Conservation (phyloP, 2,113 vertebrate species). For the Stigmatopora argus region DNA sequence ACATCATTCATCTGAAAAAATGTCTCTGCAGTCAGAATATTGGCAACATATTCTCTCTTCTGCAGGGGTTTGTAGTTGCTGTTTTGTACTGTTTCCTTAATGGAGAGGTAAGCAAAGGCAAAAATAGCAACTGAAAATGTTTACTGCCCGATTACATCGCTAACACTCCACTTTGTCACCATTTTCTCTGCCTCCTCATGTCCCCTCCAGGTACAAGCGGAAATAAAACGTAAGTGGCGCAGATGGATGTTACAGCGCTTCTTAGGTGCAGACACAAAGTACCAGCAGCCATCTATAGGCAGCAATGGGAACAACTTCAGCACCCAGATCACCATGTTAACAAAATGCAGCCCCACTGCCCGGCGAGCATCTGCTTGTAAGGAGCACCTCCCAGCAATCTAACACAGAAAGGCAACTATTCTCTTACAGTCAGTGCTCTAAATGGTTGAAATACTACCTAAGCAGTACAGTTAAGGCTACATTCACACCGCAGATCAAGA, state of each 20-base stretch:
- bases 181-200: conserved; percentile 28
- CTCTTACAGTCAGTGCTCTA: background rate
- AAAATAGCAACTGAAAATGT: conserved; percentile 18
- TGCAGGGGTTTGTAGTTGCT: conserved; percentile 91
- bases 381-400: conserved; percentile 81
- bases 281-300: conserved; percentile 82
- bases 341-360: conserved; percentile 81
- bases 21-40: conserved; percentile 40
- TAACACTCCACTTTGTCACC: background rate
- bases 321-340: conserved; percentile 93
- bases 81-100: conserved; percentile 97
- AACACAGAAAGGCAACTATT: conserved; percentile 16
- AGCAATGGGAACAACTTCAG: conserved; percentile 90
- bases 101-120: conserved; percentile 81
- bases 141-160: conserved; percentile 16
- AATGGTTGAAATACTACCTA: conserved; percentile 3
- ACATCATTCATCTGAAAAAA: conserved; percentile 53
- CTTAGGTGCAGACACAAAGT: conserved; percentile 78
- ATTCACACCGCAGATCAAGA: too few relatives aligned
- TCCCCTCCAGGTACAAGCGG: conserved; percentile 82
- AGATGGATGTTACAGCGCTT: conserved; percentile 87
- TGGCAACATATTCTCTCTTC: conserved; percentile 25
- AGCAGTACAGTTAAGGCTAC: background rate
- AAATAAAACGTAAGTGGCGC: conserved; percentile 92
- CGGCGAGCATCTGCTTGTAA: conserved; percentile 78